A percentile compares a stretch with the other conserved stretches of the same genome.
Conservation (phyloP, 2,797 vertebrate species). For the Fistularia commersonii region DNA sequence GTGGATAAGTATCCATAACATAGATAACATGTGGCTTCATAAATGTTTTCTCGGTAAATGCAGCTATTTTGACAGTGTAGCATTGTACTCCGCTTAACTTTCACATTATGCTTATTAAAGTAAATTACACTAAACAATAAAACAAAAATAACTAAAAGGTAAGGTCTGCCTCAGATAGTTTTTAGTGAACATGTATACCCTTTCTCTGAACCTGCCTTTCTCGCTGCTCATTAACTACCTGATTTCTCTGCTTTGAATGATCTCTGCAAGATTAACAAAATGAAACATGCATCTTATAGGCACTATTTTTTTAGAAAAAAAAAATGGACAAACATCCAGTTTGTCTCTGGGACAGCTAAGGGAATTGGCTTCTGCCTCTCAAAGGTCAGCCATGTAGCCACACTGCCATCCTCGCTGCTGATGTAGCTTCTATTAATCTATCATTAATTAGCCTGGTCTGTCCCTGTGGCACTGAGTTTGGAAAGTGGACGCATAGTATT, state of each 20-base stretch:
- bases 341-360: conserved; percentile 32
- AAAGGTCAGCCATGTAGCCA: conserved; percentile 55
- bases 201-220: too few relatives aligned
- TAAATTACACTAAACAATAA: too few relatives aligned
- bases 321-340: conserved; percentile 31
- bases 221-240: too few relatives aligned
- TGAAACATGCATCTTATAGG: conserved; percentile 51
- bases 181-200: too few relatives aligned
- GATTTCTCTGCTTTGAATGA: conserved; percentile 48
- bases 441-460: conserved; percentile 52
- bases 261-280: conserved; percentile 54
- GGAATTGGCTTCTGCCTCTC: conserved; percentile 22
- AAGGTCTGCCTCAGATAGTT: too few relatives aligned
- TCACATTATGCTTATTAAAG: conserved; percentile 10
- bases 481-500: background rate
- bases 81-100: conserved; percentile 2
- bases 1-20: conserved; percentile 53
- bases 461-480: conserved; percentile 23
- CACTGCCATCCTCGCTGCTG: conserved; percentile 24
- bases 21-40: conserved; percentile 47
- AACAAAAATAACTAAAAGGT: too few relatives aligned
- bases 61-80: conserved; percentile 11
- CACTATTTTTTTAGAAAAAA: conserved; percentile 51
- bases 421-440: conserved; percentile 29
- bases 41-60: conserved; percentile 37